Conservation (phyloP, 2,113 vertebrate species). For the Poeciliopsis retropinna region DNA sequence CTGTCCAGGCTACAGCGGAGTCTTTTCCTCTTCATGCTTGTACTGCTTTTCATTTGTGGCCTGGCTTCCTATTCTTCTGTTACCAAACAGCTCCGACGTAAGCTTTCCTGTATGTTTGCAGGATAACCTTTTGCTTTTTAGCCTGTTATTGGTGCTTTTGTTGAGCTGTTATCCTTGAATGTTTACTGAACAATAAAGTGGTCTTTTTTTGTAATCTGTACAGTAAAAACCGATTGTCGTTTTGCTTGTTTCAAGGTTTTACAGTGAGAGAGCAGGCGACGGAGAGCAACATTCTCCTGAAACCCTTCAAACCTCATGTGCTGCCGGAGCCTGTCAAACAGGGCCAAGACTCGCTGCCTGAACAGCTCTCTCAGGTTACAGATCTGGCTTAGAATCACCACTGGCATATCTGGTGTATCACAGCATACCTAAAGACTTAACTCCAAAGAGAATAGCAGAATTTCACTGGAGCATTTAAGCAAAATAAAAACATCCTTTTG, state of each 20-base stretch:
- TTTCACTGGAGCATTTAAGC: background rate
- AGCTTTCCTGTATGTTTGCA: background rate
- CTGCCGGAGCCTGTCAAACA: slow-evolving; percentile 72
- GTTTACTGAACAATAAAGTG: background rate
- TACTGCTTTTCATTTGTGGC: slow-evolving; percentile 81
- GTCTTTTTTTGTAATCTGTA: background rate
- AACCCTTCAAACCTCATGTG: slow-evolving; percentile 56
- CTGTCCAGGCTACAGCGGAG: slow-evolving; percentile 91
- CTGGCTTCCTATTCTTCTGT: slow-evolving; percentile 77
- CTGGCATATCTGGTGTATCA: background rate
- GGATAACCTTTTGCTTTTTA: background rate
- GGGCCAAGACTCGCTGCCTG: slow-evolving; percentile 55
- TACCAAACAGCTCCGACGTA: slow-evolving; percentile 84
- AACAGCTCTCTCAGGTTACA: slow-evolving; percentile 78
- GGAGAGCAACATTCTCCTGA: slow-evolving; percentile 48
- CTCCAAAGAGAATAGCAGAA: background rate
- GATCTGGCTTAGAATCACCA: background rate
- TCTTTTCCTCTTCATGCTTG: slow-evolving; percentile 82
- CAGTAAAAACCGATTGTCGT: background rate
- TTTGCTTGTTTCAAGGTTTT: slow-evolving; percentile 62
- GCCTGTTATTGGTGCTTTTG: too few species aligned
- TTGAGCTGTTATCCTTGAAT: background rate
- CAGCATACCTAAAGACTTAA: background rate
- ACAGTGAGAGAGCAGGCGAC: slow-evolving; percentile 52
- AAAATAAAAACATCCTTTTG: background rate